A percentile compares a stretch with the other conserved stretches of the same genome.
Conservation (phyloP, 2,113 vertebrate species). For the Petroica traversi region DNA sequence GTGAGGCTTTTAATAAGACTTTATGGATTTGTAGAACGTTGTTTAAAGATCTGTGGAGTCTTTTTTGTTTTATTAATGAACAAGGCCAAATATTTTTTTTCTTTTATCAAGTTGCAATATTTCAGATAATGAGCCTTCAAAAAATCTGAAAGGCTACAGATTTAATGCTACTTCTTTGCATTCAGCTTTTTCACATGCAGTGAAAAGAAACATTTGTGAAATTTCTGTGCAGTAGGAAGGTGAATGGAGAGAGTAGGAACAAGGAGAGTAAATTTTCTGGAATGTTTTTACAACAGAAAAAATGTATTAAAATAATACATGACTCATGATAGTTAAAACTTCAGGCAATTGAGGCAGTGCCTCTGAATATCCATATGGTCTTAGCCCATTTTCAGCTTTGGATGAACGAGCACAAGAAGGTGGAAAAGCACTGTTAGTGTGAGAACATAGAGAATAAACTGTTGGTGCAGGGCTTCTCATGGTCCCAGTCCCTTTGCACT, state of each 20-base stretch:
- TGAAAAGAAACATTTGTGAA: not conserved
- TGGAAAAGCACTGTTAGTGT: not conserved
- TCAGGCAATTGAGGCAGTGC: not conserved
- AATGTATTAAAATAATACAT: not conserved
- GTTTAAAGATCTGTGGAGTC: not conserved
- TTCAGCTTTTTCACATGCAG: not conserved
- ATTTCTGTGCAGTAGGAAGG: not conserved
- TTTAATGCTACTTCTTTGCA: not conserved
- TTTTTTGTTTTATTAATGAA: not conserved
- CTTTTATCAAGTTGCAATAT: not conserved
- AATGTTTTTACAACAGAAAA: not conserved
- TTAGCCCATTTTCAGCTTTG: not conserved
- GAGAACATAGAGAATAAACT: not conserved
- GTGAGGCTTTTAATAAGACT: not conserved
- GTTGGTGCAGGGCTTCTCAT: not conserved
- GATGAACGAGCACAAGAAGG: not conserved
- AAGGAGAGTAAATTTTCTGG: not conserved
- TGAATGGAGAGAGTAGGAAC: not conserved
- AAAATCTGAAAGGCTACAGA: not conserved
- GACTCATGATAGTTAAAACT: not conserved
- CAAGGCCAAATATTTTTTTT: not conserved
- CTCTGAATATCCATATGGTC: not conserved
- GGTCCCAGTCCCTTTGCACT: not conserved
- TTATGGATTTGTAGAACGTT: not conserved
- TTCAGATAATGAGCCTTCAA: not conserved